Percentiles rank a stretch among this genome's conserved stretches.
Evolutionary conservation across 1,140 invertebrate genomes (phyloP).

Genomic region (Temnothorax longispinosus): DNA sequence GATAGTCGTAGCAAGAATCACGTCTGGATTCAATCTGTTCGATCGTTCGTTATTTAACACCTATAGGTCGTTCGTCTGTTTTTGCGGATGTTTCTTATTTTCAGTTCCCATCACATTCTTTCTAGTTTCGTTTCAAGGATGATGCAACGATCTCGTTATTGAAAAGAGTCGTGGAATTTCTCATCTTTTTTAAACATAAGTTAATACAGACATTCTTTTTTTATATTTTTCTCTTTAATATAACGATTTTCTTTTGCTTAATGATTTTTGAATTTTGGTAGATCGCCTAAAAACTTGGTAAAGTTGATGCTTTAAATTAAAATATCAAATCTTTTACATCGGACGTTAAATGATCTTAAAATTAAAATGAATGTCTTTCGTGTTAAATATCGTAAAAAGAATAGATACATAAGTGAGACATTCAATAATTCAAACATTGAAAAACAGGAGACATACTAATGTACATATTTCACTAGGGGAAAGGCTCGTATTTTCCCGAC

Average conservation of each 20-base stretch:
- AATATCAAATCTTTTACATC: background rate
- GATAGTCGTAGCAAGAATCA: constrained; percentile 38
- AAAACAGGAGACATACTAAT: constrained; percentile 29
- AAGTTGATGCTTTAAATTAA: background rate
- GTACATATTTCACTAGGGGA: constrained; percentile 37
- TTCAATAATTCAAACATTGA: constrained; percentile 53
- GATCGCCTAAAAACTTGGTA: background rate
- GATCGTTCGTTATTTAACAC: constrained; percentile 23
- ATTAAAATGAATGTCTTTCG: background rate
- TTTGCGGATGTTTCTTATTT: constrained; percentile 9
- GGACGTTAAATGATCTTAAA: background rate
- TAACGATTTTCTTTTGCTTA: background rate
- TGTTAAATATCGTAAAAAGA: background rate
- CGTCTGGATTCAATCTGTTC: constrained; percentile 44
- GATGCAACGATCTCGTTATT: background rate
- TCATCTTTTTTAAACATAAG: background rate
- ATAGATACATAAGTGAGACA: background rate
- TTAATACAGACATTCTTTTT: background rate
- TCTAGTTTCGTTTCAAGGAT: background rate
- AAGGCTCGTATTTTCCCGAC: constrained; percentile 36
- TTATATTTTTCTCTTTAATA: background rate
- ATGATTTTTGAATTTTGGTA: background rate
- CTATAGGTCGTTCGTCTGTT: constrained; percentile 1
- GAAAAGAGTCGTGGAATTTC: background rate
- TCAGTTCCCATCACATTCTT: background rate